These are phyloP conservation scores for Centropyge bicolor DNA, from an alignment of 2,797 vertebrate species.

Conservation along the genomic window DNA sequence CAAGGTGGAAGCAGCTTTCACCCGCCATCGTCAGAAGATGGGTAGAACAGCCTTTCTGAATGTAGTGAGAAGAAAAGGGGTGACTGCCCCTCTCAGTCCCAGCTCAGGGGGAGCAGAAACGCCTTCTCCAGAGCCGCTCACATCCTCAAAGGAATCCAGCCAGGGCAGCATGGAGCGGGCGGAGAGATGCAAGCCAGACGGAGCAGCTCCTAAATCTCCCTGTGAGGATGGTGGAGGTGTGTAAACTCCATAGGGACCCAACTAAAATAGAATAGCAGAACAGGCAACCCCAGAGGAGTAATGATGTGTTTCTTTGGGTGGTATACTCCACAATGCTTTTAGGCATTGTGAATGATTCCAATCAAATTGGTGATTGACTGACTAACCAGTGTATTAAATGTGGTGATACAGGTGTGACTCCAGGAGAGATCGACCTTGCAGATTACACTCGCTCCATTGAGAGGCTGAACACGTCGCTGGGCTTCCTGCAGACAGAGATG, in stretches of 20 bases:
- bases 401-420: slow-evolving; percentile 66
- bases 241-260: slow-evolving; percentile 3
- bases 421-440: slow-evolving; percentile 90
- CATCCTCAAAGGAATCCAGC: slow-evolving; percentile 47
- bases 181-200: slow-evolving; percentile 88
- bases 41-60: slow-evolving; percentile 97
- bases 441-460: slow-evolving; percentile 98
- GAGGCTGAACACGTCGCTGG: slow-evolving; percentile 92
- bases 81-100: slow-evolving; percentile 86
- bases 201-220: slow-evolving; percentile 85
- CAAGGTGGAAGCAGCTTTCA: slow-evolving; percentile 95
- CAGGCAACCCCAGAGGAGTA: neutral
- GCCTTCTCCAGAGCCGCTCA: slow-evolving; percentile 75
- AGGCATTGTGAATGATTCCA: neutral
- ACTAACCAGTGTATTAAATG: neutral
- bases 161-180: slow-evolving; percentile 75
- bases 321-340: no score
- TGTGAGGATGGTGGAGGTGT: slow-evolving; percentile 84
- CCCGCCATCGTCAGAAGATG: slow-evolving; percentile 95
- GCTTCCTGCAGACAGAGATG: slow-evolving; percentile 97
- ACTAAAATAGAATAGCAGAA: neutral
- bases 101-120: slow-evolving; percentile 86
- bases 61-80: slow-evolving; percentile 94
- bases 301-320: neutral
- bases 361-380: neutral